Base-by-base conservation (phyloP, 2,113 vertebrate genomes). In the Entomyzon cyanotis region DNA sequence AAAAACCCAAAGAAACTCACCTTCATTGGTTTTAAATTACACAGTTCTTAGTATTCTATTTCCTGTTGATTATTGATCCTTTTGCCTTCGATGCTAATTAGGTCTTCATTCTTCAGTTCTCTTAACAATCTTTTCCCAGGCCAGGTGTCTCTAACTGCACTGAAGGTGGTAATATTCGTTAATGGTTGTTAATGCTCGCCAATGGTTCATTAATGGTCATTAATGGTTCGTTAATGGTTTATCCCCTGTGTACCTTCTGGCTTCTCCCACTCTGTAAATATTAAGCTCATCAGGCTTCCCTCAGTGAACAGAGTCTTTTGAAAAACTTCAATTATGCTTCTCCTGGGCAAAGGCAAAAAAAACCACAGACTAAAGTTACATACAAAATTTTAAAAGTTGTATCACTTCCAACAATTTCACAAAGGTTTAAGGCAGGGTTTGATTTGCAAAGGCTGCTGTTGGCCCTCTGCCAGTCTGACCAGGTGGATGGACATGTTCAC, bases 261-360 rank as follows among this genome's bases (percentile, higher is more conserved):
- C 42, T 56, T 11, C 35, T n/a, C 3, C 0, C 14, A 74, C 15
- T 23, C 11, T 0, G 0, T 15, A 39, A 28, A 46, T 64, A 7
- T 28, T 64, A 24, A 23, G 8, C n/a, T 56, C 30, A 41, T 41
- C 6, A 15, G 39, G 7, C 12, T 1, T 1, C 0, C 0, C 24
- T 24, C 22, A 4, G 19, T 55, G 41, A 56, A 41, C 15, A 56
- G 50, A 19, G 12, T 20, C 6, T 15, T 65, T 24, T 65, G 28
- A 75, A 85, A 49, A 65, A 30, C 15, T 39, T 49, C 8, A 30
- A 23, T 65, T 65, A 12, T 15, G 24, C 33, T 65, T 12, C 3
- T 12, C 18, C 19, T 19, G 15, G 41, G 15, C n/a, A 47, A 74
- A 55, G 49, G 28, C n/a, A 55, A 74, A 55, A 55, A 7, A 63